Evolutionary conservation across 2,888 invertebrate genomes (phyloP).

Genomic region (Malachius bipustulatus): DNA sequence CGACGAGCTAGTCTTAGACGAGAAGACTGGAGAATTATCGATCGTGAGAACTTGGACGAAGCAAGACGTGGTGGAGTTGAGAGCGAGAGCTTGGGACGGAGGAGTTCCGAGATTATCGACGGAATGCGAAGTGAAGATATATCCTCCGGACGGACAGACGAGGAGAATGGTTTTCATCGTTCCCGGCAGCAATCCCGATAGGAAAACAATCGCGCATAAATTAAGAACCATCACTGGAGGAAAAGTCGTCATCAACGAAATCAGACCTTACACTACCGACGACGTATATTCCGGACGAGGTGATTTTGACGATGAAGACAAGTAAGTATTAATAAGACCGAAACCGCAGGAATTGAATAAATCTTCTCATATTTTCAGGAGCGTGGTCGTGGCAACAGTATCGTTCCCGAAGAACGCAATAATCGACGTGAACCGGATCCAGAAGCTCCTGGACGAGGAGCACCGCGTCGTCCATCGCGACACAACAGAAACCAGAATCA

Average conservation of each 20-base stretch:
- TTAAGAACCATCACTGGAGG: constrained; percentile 69
- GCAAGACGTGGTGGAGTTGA: constrained; percentile 47
- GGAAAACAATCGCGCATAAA: constrained; percentile 59
- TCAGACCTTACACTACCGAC: constrained; percentile 55
- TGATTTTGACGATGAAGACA: too few species aligned
- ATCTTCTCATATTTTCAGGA: constrained; percentile 38
- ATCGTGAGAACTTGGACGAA: constrained; percentile 40
- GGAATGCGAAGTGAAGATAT: constrained; percentile 61
- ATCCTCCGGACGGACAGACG: constrained; percentile 64
- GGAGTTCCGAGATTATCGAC: constrained; percentile 69
- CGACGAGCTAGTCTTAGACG: constrained; percentile 62
- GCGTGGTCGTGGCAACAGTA: constrained; percentile 61
- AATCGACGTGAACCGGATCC: constrained; percentile 60
- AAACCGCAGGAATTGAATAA: constrained; percentile 1
- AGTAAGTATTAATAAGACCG: too few species aligned
- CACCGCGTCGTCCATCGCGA: constrained; percentile 12
- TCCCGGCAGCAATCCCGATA: constrained; percentile 64
- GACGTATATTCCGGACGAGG: constrained; percentile 34
- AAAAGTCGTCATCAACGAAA: constrained; percentile 61
- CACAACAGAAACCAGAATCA: constrained; percentile 16
- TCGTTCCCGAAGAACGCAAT: constrained; percentile 51
- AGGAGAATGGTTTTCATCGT: constrained; percentile 73
- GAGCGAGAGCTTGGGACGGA: constrained; percentile 70
- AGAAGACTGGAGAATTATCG: constrained; percentile 62
- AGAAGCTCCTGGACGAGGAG: constrained; percentile 41